A percentile compares a stretch with the other conserved stretches of the same genome.
Conservation (phyloP, 2,113 vertebrate genomes). For the Cricetomys ansorgei region DNA sequence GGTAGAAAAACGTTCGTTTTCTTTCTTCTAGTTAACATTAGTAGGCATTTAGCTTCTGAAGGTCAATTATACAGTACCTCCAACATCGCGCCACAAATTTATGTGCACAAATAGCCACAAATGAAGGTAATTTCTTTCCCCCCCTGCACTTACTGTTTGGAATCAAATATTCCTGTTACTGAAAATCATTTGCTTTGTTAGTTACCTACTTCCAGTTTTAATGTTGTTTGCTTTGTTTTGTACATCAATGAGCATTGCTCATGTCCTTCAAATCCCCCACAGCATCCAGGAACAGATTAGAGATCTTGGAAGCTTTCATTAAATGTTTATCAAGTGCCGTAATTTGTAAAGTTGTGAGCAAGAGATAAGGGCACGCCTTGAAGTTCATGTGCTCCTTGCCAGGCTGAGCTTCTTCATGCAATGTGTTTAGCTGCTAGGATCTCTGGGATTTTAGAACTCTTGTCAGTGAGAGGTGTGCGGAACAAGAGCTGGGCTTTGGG, state of each 20-base stretch:
- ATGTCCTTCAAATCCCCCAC: not conserved
- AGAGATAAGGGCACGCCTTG: slow-evolving; percentile 42
- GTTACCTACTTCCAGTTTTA: not conserved
- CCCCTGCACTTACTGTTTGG: not conserved
- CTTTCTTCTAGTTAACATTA: not conserved
- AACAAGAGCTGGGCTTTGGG: not conserved
- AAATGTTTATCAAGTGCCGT: slow-evolving; percentile 39
- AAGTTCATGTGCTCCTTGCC: slow-evolving; percentile 30
- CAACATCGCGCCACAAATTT: not conserved
- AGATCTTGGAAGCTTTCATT: slow-evolving; percentile 18
- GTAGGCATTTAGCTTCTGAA: not conserved
- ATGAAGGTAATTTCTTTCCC: not conserved
- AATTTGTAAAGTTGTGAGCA: slow-evolving; percentile 26
- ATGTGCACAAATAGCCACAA: not conserved
- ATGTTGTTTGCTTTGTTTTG: not conserved
- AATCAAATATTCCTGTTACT: slow-evolving; percentile 30
- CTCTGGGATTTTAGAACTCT: slow-evolving; percentile 12
- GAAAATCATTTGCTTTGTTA: not conserved
- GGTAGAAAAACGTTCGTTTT: not conserved
- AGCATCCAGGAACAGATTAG: not conserved
- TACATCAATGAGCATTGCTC: not conserved
- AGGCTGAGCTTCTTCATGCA: slow-evolving; percentile 10
- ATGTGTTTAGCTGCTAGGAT: not conserved
- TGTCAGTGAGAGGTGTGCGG: not conserved
- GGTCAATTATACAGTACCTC: not conserved